Conservation (phyloP, 2,113 vertebrate species). For the Gracilinanus agilis region DNA sequence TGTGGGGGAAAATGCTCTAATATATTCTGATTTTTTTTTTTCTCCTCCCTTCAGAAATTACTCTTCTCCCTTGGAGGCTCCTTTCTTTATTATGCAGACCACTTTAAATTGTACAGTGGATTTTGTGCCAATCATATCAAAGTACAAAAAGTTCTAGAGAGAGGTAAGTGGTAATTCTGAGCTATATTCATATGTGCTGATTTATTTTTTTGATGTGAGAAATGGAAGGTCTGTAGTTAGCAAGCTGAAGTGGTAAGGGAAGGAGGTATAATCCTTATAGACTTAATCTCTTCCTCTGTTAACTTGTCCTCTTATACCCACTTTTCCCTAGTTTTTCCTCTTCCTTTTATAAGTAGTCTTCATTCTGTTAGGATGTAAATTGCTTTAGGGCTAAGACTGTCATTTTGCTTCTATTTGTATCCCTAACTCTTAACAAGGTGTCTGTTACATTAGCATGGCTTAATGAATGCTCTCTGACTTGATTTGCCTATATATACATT, state of each 20-base stretch:
- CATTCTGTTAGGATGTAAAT: background rate
- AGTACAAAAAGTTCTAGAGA: constrained; percentile 98
- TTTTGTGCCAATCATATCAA: constrained; percentile 99
- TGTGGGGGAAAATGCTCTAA: background rate
- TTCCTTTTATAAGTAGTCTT: background rate
- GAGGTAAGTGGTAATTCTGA: constrained; percentile 87
- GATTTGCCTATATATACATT: background rate
- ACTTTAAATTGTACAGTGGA: constrained; percentile 99
- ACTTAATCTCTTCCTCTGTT: background rate
- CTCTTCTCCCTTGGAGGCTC: constrained; percentile 98
- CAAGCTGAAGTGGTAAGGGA: background rate
- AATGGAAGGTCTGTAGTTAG: background rate
- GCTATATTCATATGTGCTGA: background rate
- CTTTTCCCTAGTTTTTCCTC: background rate
- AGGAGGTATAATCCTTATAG: background rate
- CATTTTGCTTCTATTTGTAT: background rate
- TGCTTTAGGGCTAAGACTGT: background rate
- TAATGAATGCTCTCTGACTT: background rate
- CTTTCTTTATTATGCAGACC: constrained; percentile 98
- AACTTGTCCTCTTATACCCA: background rate
- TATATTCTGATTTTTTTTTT: constrained; percentile 5
- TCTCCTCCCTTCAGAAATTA: constrained; percentile 88
- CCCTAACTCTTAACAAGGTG: background rate
- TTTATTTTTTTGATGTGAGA: background rate
- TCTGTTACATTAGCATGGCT: background rate